Percentiles rank a stretch among this genome's conserved stretches.
Evolutionary conservation across 2,113 vertebrate genomes (phyloP).

Genomic region (Calypte anna): DNA sequence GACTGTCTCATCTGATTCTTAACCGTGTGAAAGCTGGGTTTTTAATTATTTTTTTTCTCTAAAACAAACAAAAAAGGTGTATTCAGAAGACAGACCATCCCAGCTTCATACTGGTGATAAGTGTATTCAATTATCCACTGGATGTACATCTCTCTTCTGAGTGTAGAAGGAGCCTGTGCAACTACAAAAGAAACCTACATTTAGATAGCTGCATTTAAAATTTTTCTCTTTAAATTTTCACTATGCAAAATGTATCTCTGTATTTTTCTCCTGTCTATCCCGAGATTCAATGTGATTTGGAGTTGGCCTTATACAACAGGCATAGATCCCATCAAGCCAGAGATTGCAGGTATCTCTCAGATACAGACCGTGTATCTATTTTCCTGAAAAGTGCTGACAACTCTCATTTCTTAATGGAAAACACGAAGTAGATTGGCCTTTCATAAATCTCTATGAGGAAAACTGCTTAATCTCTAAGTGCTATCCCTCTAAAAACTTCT

Average conservation of each 20-base stretch:
- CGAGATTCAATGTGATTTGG: background rate
- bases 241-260: background rate
- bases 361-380: background rate
- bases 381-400: background rate
- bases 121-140: background rate
- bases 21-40: background rate
- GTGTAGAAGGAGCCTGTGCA: background rate
- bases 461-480: slow-evolving; percentile 22
- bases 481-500: background rate
- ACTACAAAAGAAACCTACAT: background rate
- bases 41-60: background rate
- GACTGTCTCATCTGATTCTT: background rate
- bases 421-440: background rate
- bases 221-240: background rate
- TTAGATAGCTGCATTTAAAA: background rate
- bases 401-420: background rate
- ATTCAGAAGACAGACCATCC: background rate
- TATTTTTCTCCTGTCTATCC: background rate
- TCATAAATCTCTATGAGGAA: background rate
- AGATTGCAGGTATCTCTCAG: background rate
- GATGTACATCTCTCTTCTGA: background rate
- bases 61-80: background rate
- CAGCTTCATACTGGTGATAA: background rate
- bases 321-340: background rate
- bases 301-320: background rate